A percentile compares a stretch with the other conserved stretches of the same genome.
These are phyloP conservation scores for Bubo scandiacus DNA, from an alignment of 2,113 vertebrate genomes.

Conservation along the genomic window DNA sequence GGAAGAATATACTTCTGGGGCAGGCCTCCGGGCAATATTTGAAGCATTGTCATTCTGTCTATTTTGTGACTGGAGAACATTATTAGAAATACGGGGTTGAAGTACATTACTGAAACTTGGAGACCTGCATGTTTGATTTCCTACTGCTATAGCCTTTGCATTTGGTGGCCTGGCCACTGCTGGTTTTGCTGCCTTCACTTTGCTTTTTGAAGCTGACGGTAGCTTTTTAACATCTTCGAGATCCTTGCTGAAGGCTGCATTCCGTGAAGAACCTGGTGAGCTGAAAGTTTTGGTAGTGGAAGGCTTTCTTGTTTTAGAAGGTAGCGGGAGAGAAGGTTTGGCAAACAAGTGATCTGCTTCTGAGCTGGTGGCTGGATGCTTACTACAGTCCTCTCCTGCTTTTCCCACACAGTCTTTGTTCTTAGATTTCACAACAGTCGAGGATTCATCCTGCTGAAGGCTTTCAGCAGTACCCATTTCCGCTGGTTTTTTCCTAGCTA, in stretches of 20 bases:
- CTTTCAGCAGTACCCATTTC: not conserved
- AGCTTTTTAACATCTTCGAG: conserved; percentile 55
- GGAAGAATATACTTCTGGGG: not conserved
- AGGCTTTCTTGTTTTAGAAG: conserved; percentile 60
- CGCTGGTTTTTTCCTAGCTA: not conserved
- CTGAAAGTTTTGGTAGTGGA: conserved; percentile 81
- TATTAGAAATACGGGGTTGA: not conserved
- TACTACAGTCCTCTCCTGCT: conserved; percentile 1
- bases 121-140: not conserved
- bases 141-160: not conserved
- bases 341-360: conserved; percentile 67
- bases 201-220: conserved; percentile 52
- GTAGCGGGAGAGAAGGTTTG: conserved; percentile 73
- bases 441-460: not conserved
- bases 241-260: conserved; percentile 76
- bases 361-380: conserved; percentile 3
- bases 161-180: not conserved
- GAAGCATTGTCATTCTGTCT: not conserved
- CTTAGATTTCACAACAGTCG: not conserved
- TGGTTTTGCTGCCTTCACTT: not conserved
- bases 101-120: not conserved
- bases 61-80: not conserved
- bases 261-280: conserved; percentile 73
- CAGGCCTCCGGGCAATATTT: not conserved
- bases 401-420: conserved; percentile 37